These are phyloP conservation scores for Cephalopterus ornatus DNA, from an alignment of 2,113 vertebrate species.

Conservation along the genomic window DNA sequence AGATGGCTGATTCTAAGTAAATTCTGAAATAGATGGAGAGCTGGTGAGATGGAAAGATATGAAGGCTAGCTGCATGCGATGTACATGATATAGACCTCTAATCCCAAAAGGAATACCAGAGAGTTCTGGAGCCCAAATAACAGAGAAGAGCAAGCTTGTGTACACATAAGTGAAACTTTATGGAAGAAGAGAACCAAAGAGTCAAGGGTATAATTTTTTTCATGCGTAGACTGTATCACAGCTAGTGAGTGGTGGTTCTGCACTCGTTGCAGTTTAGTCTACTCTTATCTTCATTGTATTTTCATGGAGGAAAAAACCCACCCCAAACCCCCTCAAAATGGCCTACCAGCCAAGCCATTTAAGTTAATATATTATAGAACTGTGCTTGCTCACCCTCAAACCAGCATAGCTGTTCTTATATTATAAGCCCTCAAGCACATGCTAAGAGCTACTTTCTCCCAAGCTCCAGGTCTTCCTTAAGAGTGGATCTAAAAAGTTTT, in stretches of 20 bases:
- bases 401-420: neutral
- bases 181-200: neutral
- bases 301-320: neutral
- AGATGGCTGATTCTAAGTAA: neutral
- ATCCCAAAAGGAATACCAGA: neutral
- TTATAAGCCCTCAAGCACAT: neutral
- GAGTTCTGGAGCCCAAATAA: neutral
- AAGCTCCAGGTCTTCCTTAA: neutral
- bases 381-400: neutral
- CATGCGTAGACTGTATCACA: accelerated
- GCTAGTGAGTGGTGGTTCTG: neutral
- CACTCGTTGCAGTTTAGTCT: neutral
- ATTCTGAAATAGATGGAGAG: neutral
- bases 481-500: neutral
- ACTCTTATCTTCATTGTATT: neutral
- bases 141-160: neutral
- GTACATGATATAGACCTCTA: neutral
- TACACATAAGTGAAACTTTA: neutral
- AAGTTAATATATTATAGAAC: neutral
- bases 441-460: neutral
- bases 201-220: neutral
- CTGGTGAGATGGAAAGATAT: neutral
- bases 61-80: neutral
- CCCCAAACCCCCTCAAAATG: neutral
- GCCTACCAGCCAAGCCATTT: neutral